Evolutionary conservation across 2,797 vertebrate species (phyloP), one percentile per base, ranked within the genome.

Genomic region (Labroides dimidiatus): DNA sequence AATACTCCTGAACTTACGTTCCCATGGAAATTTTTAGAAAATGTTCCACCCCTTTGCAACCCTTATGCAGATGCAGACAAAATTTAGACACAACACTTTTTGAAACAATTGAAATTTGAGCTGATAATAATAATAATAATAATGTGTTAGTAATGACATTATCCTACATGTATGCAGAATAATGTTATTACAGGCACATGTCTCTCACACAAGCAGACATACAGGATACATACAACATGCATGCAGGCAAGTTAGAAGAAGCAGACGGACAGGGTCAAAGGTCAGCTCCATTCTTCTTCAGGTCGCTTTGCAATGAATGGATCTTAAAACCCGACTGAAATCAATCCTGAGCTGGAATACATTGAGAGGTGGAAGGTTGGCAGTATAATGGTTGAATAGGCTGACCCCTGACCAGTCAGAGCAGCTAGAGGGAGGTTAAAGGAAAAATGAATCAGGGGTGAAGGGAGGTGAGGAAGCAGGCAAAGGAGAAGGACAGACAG

Each of bases 401-500:
- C 51, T 84, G 88, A 90, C 85, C 87, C 75, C 77, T 87, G 89
- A 90, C 78, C 79, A 11, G 59, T 21, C n/a, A 42, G 57, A 64
- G 59, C 39, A 7, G 50, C 51, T 42, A 23, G 23, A 50, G 24
- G 59, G 50, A 67, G n/a, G 44, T 55, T 48, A 16, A 36, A 65
- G 69, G 68, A 75, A 13, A 67, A 76, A 69, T 33, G 3, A 62
- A 21, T 53, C n/a, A 19, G 41, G 57, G 54, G 16, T 58, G 4
- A 13, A 41, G 15, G 17, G 52, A 23, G 4, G n/a, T 10, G 16
- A 14, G 21, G 53, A 12, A 27, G 19, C n/a, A 5, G n/a, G 15
- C 4, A 80, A 78, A 84, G 44, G 76, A 75, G 64, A 61, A 84
- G 44, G 69, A 70, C 66, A 73, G 82, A 89, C 86, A 92, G 85